Evolutionary conservation across 2,797 vertebrate species (phyloP), one percentile per base, ranked within the genome.

Genomic region (Artibeus lituratus): DNA sequence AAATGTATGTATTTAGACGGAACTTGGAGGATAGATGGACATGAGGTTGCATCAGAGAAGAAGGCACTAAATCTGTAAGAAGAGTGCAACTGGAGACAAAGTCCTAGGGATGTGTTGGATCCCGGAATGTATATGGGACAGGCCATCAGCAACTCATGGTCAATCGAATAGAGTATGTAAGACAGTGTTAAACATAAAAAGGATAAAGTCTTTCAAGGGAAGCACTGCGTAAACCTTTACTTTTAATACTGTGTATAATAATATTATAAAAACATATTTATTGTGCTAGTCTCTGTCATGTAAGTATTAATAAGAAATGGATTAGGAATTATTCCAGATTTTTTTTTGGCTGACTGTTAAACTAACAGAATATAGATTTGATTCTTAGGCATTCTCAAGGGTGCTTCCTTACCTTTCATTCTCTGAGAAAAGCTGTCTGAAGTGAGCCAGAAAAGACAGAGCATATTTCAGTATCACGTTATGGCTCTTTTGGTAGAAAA

Each of bases 391-490:
- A 84, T 87, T 95, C 93, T 84, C 72, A 93, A 72, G 62, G 7
- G 5, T 21, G 35, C 91, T 94, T 94, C 72, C 70, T 90, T 88
- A 57, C 21, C 35, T 82, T 87, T 94, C 32, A 39, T n/a, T 65
- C 69, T 62, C n/a, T 65, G 39, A 94, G 80, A 80, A 96, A 81
- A 94, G 22, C n/a, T 94, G 15, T 80, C 70, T 91, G 57, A 73
- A 84, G 19, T n/a, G 32, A 94, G 21, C 15, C 51, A 77, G 84
- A 77, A 96, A 92, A 95, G 72, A 96, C 67, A 86, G n/a, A 87
- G 32, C 21, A 37, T 84, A 90, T 96, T 96, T 94, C 87, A 88
- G 62, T 35, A 92, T 59, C 29, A 65, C 91, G 67, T 81, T 94
- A 94, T 14, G 37, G 65, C 53, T 95, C 76, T 95, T 87, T 49